Conservation (phyloP, 2,888 invertebrate species). For the Pardosa pseudoannulata region DNA sequence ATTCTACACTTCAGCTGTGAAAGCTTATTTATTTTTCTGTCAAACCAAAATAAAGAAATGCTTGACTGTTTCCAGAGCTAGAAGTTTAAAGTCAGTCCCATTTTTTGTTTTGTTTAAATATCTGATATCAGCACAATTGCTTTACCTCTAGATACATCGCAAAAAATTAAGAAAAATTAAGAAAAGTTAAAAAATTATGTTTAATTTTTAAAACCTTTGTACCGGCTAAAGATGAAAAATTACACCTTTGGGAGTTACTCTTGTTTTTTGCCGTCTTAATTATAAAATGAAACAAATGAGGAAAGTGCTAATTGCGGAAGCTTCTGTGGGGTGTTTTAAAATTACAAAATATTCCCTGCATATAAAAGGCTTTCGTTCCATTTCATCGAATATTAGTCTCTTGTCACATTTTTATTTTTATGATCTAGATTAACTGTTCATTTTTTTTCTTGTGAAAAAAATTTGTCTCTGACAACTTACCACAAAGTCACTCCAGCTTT, state of each 20-base stretch:
- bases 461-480: not conserved
- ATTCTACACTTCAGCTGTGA: too few relatives aligned
- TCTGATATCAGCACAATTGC: too few relatives aligned
- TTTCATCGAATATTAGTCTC: not conserved
- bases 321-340: slow-evolving; percentile 7
- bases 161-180: slow-evolving; percentile 18
- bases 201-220: slow-evolving; percentile 12
- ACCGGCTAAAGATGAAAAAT: not conserved
- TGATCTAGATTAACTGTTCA: not conserved
- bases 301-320: not conserved
- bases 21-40: too few relatives aligned
- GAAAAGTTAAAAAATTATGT: not conserved
- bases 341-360: not conserved
- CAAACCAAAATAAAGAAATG: too few relatives aligned
- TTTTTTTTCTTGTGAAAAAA: not conserved
- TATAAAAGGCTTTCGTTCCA: not conserved
- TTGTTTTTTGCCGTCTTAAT: slow-evolving; percentile 8
- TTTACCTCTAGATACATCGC: not conserved
- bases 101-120: too few relatives aligned
- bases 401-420: not conserved
- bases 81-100: too few relatives aligned
- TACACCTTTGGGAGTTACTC: not conserved
- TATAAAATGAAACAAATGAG: slow-evolving; percentile 19
- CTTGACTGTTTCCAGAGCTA: too few relatives aligned
- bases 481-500: not conserved